Evolutionary conservation across 2,113 vertebrate species (phyloP).

Genomic region (Collichthys lucidus): DNA sequence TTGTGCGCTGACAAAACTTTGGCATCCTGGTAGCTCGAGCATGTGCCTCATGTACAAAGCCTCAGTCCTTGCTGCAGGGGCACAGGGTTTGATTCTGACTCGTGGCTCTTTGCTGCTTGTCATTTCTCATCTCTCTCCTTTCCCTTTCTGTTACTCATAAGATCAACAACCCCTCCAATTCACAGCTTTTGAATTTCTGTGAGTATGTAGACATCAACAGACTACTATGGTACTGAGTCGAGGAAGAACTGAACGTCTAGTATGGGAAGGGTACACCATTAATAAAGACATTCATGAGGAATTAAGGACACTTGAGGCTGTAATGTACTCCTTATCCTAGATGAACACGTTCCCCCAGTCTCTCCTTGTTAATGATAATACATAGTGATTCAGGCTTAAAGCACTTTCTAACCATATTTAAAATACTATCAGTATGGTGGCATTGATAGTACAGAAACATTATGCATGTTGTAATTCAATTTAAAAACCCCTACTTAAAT

Average conservation of each 20-base stretch:
- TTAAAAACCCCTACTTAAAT: slow-evolving; percentile 24
- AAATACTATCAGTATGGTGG: not conserved
- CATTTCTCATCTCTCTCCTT: too few relatives aligned
- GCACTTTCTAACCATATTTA: not conserved
- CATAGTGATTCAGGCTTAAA: slow-evolving; percentile 17
- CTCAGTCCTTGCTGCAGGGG: too few relatives aligned
- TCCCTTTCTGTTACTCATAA: too few relatives aligned
- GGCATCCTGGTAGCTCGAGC: too few relatives aligned
- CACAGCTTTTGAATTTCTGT: not conserved
- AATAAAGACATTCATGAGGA: slow-evolving; percentile 30
- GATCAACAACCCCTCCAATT: not conserved
- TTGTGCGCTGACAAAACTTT: too few relatives aligned
- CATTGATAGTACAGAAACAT: not conserved
- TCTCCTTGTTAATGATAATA: not conserved
- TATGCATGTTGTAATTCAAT: slow-evolving; percentile 19
- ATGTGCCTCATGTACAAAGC: too few relatives aligned
- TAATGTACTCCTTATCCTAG: not conserved
- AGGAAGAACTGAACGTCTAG: not conserved
- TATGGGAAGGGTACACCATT: not conserved
- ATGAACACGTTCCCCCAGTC: not conserved
- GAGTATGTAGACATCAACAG: not conserved
- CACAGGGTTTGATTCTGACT: too few relatives aligned
- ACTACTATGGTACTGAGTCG: not conserved
- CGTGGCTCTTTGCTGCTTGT: too few relatives aligned
- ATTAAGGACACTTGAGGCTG: slow-evolving; percentile 22